Conservation (phyloP, 2,797 vertebrate species). For the Anisognathus igniventris region DNA sequence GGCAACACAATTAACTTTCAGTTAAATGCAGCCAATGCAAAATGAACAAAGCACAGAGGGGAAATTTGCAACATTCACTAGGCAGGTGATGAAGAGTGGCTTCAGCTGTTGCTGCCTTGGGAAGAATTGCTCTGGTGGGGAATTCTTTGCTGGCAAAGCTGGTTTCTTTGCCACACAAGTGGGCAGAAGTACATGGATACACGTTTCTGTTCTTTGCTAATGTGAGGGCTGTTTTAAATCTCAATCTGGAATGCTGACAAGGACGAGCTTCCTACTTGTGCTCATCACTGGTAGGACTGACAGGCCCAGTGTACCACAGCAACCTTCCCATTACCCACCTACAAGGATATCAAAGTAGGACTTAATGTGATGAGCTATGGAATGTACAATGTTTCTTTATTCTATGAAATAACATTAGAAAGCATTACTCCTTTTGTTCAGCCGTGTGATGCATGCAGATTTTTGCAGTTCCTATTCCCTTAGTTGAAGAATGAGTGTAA, state of each 20-base stretch:
- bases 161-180: not conserved
- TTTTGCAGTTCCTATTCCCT: not conserved
- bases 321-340: not conserved
- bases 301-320: not conserved
- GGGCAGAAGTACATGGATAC: not conserved
- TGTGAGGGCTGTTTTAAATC: not conserved
- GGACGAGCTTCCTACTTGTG: not conserved
- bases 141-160: not conserved
- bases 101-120: not conserved
- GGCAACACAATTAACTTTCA: not conserved
- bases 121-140: not conserved
- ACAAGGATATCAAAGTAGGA: not conserved
- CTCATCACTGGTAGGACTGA: not conserved
- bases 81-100: not conserved
- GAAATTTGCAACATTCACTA: fast-evolving
- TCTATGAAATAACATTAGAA: not conserved
- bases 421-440: not conserved
- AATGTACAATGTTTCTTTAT: not conserved
- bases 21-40: not conserved
- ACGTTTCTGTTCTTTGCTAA: not conserved
- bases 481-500: not conserved
- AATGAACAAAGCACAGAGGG: not conserved
- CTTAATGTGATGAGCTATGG: not conserved
- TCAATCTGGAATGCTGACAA: not conserved
- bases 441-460: fast-evolving